Evolutionary conservation across 2,888 invertebrate genomes (phyloP).

Genomic region (Saturnia pavonia): DNA sequence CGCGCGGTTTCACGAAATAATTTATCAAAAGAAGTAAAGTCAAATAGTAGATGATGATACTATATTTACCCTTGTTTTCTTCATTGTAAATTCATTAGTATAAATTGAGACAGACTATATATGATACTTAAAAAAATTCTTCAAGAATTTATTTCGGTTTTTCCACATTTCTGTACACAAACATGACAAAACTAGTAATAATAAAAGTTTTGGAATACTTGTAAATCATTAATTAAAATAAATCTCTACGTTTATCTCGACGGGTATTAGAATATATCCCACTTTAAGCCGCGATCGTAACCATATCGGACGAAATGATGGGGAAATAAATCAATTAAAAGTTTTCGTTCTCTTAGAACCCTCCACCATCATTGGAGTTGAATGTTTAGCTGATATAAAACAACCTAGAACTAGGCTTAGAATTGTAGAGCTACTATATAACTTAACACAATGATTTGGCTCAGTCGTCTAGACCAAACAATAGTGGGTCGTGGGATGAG

Average conservation of each 20-base stretch:
- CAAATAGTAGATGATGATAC: too few species aligned
- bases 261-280: not conserved
- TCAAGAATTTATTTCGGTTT: too few species aligned
- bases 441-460: not conserved
- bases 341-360: conserved; percentile 30
- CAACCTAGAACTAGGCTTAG: not conserved
- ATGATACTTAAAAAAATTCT: too few species aligned
- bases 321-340: conserved; percentile 38
- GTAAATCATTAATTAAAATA: too few species aligned
- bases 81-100: too few species aligned
- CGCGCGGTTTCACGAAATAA: too few species aligned
- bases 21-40: too few species aligned
- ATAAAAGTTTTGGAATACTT: too few species aligned
- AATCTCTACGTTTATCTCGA: conserved; percentile 7
- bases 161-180: too few species aligned
- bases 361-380: not conserved
- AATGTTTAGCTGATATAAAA: not conserved
- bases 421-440: not conserved
- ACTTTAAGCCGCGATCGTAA: not conserved
- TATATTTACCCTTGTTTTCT: too few species aligned
- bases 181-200: too few species aligned
- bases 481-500: not conserved
- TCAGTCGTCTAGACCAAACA: not conserved
- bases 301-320: conserved; percentile 22
- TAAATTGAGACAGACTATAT: too few species aligned